phyloP scores from a whole-genome alignment of 35 echinoderm and acorn worm genomes.

The Eucidaris tribuloides region DNA sequence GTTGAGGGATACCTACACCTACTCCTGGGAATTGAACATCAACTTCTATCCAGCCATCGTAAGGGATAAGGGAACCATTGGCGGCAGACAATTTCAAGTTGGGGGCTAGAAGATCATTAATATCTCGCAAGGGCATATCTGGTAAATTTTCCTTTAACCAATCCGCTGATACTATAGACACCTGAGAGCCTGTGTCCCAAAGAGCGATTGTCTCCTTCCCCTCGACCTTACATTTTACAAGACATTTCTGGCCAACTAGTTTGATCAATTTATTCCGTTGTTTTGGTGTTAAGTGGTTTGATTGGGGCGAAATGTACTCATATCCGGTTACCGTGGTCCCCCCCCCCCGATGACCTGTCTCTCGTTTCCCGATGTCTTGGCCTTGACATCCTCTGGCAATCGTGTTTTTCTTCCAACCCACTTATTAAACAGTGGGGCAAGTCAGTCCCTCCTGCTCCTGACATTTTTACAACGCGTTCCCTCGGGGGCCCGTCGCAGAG shows the following conservation, averaged over 20 bases:
- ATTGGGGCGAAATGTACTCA: neutral
- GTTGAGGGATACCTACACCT: no score
- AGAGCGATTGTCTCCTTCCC: neutral
- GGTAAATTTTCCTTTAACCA: constrained; percentile 36
- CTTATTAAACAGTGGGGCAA: constrained; percentile 50
- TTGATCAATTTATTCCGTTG: neutral
- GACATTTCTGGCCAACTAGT: constrained; percentile 38
- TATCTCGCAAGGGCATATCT: constrained; percentile 11
- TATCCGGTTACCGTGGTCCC: neutral
- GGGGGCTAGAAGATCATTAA: constrained; percentile 28
- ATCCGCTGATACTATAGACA: constrained; percentile 46
- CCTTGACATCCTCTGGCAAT: constrained; percentile 46
- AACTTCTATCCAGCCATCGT: constrained; percentile 58
- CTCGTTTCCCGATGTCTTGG: no score
- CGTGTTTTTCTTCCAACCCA: constrained; percentile 50
- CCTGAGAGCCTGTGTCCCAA: constrained; percentile 79
- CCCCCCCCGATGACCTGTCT: neutral
- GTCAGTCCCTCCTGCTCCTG: constrained; percentile 18
- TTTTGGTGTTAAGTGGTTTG: constrained; percentile 26
- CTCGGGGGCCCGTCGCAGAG: no score
- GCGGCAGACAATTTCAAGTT: constrained; percentile 56
- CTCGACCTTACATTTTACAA: constrained; percentile 30
- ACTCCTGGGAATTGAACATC: neutral
- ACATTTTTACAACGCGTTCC: constrained; percentile 36
- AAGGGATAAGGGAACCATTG: constrained; percentile 50